Percentiles rank a stretch among this genome's conserved stretches.
These are phyloP conservation scores for Mythimna albipuncta DNA, from an alignment of 2,888 invertebrate genomes.

Conservation along the genomic window DNA sequence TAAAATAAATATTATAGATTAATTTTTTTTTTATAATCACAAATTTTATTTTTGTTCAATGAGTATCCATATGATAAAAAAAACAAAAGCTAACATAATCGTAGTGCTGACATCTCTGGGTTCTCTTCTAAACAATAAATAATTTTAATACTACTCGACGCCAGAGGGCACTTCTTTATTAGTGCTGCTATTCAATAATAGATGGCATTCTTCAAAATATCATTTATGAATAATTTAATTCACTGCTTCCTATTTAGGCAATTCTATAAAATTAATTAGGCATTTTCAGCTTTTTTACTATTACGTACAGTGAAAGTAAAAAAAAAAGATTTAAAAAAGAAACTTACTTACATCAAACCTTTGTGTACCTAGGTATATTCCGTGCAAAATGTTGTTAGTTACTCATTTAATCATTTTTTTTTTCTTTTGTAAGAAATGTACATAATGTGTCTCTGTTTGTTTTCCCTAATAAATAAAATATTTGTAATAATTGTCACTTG, in stretches of 20 bases:
- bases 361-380: too few species aligned
- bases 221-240: neutral
- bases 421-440: too few species aligned
- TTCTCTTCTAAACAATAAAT: neutral
- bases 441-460: too few species aligned
- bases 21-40: neutral
- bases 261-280: neutral
- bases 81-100: neutral
- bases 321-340: too few species aligned
- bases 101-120: slow-evolving; percentile 39
- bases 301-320: too few species aligned
- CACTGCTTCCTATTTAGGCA: too few species aligned
- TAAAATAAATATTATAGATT: neutral
- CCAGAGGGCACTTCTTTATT: slow-evolving; percentile 26
- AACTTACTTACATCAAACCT: too few species aligned
- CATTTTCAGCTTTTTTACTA: neutral
- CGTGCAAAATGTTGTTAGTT: too few species aligned
- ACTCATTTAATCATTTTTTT: too few species aligned
- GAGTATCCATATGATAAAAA: neutral
- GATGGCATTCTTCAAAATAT: slow-evolving; percentile 23
- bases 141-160: neutral
- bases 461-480: too few species aligned
- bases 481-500: too few species aligned
- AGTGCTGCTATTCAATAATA: slow-evolving; percentile 28
- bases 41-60: too few species aligned